Percentiles rank a stretch among this genome's conserved stretches.
phyloP scores from a whole-genome alignment of 2,888 invertebrate genomes.

The Augochlorella aurata region DNA sequence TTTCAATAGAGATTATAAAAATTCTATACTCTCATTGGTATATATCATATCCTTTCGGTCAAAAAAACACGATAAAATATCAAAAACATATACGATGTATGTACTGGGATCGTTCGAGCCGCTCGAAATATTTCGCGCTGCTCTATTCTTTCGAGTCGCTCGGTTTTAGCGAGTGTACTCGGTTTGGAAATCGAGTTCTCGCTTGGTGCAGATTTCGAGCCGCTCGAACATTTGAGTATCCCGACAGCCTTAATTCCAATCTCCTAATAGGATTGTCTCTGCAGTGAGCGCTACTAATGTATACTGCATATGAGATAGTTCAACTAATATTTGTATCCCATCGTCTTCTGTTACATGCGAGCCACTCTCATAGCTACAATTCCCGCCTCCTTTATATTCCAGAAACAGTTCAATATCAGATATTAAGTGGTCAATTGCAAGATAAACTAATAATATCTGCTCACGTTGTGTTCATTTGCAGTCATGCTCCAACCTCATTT shows the following conservation, averaged over 20 bases:
- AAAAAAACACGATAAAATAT: no score
- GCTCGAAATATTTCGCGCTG: no score
- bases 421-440: background rate
- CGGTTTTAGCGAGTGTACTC: no score
- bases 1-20: no score
- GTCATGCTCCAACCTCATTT: background rate
- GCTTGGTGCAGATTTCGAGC: no score
- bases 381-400: background rate
- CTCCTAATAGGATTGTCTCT: background rate
- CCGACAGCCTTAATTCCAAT: background rate
- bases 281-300: background rate
- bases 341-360: background rate
- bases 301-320: background rate
- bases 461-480: background rate
- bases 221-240: no score
- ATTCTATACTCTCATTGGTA: no score
- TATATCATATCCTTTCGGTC: no score
- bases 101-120: no score
- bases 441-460: constrained; percentile 8
- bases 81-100: no score
- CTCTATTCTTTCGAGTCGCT: no score
- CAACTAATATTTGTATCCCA: background rate
- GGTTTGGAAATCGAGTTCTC: no score
- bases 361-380: background rate
- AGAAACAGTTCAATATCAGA: background rate